Conservation (phyloP, 1,140 invertebrate species). For the Orussus abietinus region DNA sequence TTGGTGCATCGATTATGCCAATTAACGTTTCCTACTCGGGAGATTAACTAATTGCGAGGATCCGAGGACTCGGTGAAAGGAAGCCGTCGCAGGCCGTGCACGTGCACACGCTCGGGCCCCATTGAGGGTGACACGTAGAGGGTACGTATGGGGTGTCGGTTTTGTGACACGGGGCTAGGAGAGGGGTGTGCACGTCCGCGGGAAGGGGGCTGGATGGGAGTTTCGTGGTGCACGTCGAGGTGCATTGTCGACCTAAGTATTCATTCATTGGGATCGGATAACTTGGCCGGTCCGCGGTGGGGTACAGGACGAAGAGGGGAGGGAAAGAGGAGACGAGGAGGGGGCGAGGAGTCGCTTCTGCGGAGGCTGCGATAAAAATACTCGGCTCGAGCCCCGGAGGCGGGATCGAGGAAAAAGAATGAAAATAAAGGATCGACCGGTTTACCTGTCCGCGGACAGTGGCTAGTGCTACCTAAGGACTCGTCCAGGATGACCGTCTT, state of each 20-base stretch:
- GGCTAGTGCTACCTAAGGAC: slow-evolving; percentile 14
- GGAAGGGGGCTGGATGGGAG: slow-evolving; percentile 6
- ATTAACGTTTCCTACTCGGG: slow-evolving; percentile 40
- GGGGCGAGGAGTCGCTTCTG: slow-evolving; percentile 5
- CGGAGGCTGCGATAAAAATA: slow-evolving; percentile 6
- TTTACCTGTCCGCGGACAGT: slow-evolving; percentile 30
- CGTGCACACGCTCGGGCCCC: slow-evolving; percentile 16
- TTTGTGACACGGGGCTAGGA: slow-evolving; percentile 15
- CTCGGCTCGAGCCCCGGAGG: no score
- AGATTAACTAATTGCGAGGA: slow-evolving; percentile 42
- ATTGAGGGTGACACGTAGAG: slow-evolving; percentile 29
- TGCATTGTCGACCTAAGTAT: slow-evolving; percentile 30
- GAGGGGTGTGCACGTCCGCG: slow-evolving; percentile 1
- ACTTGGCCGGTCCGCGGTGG: slow-evolving; percentile 15
- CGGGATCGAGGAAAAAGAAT: slow-evolving; percentile 12
- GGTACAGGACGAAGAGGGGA: slow-evolving; percentile 16
- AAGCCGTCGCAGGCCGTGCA: slow-evolving; percentile 8
- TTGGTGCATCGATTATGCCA: slow-evolving; percentile 44
- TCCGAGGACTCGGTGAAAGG: slow-evolving; percentile 17
- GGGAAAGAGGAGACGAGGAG: slow-evolving; percentile 17
- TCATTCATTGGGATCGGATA: slow-evolving; percentile 41
- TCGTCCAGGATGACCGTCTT: slow-evolving; percentile 8
- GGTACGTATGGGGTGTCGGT: slow-evolving; percentile 21
- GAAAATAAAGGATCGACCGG: slow-evolving; percentile 33
- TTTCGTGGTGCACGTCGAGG: neutral